These are phyloP conservation scores for Amphipoea oculea DNA, from an alignment of 2,888 invertebrate species.

Conservation along the genomic window DNA sequence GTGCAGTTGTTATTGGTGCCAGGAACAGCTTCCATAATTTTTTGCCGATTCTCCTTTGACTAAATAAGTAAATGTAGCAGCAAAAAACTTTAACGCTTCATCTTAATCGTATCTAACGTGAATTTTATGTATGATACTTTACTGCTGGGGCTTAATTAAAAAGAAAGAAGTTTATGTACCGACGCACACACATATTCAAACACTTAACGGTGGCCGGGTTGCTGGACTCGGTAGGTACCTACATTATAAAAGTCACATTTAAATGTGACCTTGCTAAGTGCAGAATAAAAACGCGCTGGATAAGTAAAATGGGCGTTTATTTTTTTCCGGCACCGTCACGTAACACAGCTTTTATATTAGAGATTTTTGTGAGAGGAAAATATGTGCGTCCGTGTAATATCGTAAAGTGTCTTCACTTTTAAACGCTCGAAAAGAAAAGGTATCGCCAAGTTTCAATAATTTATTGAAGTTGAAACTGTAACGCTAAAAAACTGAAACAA, in stretches of 20 bases:
- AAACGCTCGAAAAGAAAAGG: conserved; percentile 13
- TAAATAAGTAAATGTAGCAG: neutral
- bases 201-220: neutral
- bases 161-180: conserved; percentile 14
- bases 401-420: conserved; percentile 19
- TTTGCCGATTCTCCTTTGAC: too few relatives aligned
- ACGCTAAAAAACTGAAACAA: too few relatives aligned
- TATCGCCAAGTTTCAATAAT: conserved; percentile 26
- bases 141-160: conserved; percentile 6
- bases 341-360: conserved; percentile 30
- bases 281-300: conserved; percentile 37
- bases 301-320: conserved; percentile 44
- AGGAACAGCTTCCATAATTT: too few relatives aligned
- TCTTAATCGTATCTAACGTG: neutral
- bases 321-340: conserved; percentile 32
- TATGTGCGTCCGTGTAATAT: conserved; percentile 30
- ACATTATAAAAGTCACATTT: conserved; percentile 31
- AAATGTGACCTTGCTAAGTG: neutral
- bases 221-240: conserved; percentile 15
- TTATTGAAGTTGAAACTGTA: neutral
- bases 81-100: neutral
- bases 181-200: conserved; percentile 14
- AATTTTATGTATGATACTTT: conserved; percentile 12
- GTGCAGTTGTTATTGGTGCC: too few relatives aligned
- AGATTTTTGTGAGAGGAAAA: conserved; percentile 39